phyloP scores from a whole-genome alignment of 1,140 invertebrate genomes.

The Zaprionus tsacasi region DNA sequence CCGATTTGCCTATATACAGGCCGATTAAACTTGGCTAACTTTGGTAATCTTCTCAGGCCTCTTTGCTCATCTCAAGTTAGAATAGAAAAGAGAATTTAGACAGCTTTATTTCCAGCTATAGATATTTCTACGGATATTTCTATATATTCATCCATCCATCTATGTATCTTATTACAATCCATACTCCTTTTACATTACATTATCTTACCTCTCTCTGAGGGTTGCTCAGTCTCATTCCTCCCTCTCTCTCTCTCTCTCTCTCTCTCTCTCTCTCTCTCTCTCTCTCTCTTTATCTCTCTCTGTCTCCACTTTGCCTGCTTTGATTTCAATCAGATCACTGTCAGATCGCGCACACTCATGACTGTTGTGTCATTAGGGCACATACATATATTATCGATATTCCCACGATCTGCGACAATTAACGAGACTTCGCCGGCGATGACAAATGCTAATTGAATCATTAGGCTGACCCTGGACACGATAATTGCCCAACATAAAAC shows the following conservation, averaged over 20 bases:
- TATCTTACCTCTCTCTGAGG: too few relatives aligned
- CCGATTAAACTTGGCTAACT: too few relatives aligned
- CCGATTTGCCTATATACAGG: not conserved
- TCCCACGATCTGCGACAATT: conserved; percentile 68
- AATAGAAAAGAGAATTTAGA: too few relatives aligned
- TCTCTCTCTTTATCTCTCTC: not conserved
- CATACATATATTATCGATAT: conserved; percentile 67
- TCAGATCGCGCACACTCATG: conserved; percentile 2
- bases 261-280: not conserved
- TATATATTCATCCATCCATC: not conserved
- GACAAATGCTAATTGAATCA: conserved; percentile 82
- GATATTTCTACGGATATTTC: not conserved
- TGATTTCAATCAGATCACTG: conserved; percentile 16
- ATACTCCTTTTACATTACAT: too few relatives aligned
- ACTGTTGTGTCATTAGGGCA: conserved; percentile 3
- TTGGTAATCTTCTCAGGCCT: too few relatives aligned
- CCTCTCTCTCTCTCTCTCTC: not conserved
- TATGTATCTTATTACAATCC: too few relatives aligned
- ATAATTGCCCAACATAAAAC: conserved; percentile 77
- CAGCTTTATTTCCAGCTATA: not conserved
- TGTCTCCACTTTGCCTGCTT: not conserved
- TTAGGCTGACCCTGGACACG: conserved; percentile 70
- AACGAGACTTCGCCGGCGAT: conserved; percentile 45
- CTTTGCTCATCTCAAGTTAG: too few relatives aligned
- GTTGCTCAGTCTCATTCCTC: not conserved